Evolutionary conservation across 2,113 vertebrate species (phyloP).

Genomic region (Perognathus longimembris): DNA sequence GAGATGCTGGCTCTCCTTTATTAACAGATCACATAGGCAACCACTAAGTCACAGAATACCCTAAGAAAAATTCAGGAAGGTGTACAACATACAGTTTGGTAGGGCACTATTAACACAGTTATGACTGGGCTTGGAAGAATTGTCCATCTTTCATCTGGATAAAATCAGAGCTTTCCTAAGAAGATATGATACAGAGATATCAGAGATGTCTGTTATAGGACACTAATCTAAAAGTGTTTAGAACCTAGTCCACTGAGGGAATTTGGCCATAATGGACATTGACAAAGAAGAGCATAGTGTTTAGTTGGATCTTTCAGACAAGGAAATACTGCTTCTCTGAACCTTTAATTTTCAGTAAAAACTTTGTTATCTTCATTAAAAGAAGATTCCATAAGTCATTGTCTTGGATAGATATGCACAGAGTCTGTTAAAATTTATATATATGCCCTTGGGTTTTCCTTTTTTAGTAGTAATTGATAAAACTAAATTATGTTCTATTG

Average conservation of each 20-base stretch:
- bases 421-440: slow-evolving; percentile 8
- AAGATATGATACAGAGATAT: background rate
- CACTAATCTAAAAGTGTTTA: background rate
- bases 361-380: background rate
- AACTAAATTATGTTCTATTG: slow-evolving; percentile 55
- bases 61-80: slow-evolving; percentile 5
- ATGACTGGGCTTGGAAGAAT: background rate
- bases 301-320: background rate
- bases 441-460: background rate
- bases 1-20: background rate
- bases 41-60: background rate
- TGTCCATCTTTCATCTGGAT: background rate
- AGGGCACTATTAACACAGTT: background rate
- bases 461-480: slow-evolving; percentile 50
- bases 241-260: background rate
- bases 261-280: background rate
- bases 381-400: background rate
- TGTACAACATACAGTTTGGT: background rate
- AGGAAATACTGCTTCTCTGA: background rate
- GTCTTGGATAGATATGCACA: background rate
- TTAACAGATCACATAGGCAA: background rate
- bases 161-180: background rate
- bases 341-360: background rate
- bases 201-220: background rate
- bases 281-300: background rate